Percentiles rank a stretch among this genome's conserved stretches.
These are phyloP conservation scores for Coregonus clupeaformis DNA, from an alignment of 2,113 vertebrate species.

Conservation along the genomic window DNA sequence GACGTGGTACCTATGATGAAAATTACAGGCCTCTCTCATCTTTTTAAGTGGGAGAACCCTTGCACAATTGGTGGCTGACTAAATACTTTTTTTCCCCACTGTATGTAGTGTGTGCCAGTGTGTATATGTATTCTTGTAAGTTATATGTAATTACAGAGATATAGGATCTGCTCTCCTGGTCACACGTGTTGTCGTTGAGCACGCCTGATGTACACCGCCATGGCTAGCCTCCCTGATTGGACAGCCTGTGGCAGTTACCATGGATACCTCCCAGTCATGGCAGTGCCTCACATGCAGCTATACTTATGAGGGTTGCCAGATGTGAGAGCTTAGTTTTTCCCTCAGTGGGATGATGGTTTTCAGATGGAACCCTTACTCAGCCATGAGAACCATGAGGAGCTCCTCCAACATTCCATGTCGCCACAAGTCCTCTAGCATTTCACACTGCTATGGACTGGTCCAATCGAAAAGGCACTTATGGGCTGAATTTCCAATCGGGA, in stretches of 20 bases:
- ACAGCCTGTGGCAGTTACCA: constrained; percentile 24
- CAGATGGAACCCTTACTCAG: constrained; percentile 52
- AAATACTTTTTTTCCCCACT: too few relatives aligned
- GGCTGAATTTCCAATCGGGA: too few relatives aligned
- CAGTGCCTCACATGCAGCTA: constrained; percentile 38
- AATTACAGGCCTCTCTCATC: too few relatives aligned
- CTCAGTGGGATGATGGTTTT: constrained; percentile 52
- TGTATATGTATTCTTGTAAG: background rate
- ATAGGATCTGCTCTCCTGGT: constrained; percentile 30
- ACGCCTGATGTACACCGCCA: constrained; percentile 30
- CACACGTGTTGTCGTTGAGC: constrained; percentile 12
- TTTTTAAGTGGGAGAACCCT: too few relatives aligned
- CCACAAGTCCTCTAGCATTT: constrained; percentile 35
- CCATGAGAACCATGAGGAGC: constrained; percentile 42
- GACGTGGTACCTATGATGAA: too few relatives aligned
- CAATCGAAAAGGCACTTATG: too few relatives aligned
- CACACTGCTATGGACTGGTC: constrained; percentile 23
- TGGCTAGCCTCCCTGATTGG: constrained; percentile 51
- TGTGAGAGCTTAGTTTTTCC: constrained; percentile 26
- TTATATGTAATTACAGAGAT: constrained; percentile 42
- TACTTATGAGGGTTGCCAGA: constrained; percentile 49
- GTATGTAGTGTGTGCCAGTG: too few relatives aligned
- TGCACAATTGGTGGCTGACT: too few relatives aligned
- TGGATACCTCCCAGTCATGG: constrained; percentile 37
- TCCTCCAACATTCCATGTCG: constrained; percentile 34